Base-by-base conservation (phyloP, 2,888 invertebrate genomes). In the Cantharis rufa region DNA sequence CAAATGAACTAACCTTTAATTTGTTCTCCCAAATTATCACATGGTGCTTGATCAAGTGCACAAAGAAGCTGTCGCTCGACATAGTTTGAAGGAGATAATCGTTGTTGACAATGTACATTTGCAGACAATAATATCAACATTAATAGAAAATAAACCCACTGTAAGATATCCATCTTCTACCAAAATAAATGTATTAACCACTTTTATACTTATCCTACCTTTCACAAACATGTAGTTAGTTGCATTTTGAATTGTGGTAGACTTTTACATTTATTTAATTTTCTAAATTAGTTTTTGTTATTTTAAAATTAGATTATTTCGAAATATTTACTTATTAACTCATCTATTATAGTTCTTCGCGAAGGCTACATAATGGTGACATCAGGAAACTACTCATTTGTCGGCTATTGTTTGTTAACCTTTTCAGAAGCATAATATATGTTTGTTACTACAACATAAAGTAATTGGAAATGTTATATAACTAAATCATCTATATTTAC, bases 21-120 rank as follows among this genome's bases (percentile, higher is more conserved):
- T 85, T 91, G 91, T 76, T 88, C 88, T 78, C 92, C 92, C 72
- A 92, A 86, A 76, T 88, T 87, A 86, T 92, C 92, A 83, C 92
- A 92, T 10, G 90, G 90, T 78, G 89, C 90, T 81, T 88, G 89
- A 79, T 90, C 90, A 64, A 92, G 87, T 69, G 92, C 90, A 83
- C 92, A 92, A 82, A 90, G 87, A 73, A 92, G 89, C 83, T 92
- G 90, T 76, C 83, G 84, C 76, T 88, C 87, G 18, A 88, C 82
- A 78, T 86, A 87, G 48, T 71, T 75, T 69, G 72, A 74, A 7
- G 74, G 70, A 5, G 70, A 24, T 16, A 77, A 62, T 62, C 72
- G 68, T 16, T 10, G 15, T 69, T 79, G 79, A 69, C 77, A 72
- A 28, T 48, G 11, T 10, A 16, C 64, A n/a, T 16, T 15, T n/a